These are phyloP conservation scores for Tenthredo livida DNA, from an alignment of 2,888 invertebrate genomes.

Conservation along the genomic window DNA sequence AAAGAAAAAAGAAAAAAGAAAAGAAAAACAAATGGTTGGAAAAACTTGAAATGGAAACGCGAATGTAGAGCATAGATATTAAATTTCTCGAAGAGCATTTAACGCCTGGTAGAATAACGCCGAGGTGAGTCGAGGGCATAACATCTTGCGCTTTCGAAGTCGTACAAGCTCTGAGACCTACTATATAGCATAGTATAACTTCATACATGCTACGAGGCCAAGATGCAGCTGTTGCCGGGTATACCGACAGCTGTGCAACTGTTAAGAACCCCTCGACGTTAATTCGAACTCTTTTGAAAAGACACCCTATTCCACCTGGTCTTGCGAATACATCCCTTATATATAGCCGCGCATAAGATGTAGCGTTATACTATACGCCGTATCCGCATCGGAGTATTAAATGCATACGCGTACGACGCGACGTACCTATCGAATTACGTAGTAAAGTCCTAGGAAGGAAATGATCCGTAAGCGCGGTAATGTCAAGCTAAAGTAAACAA, in stretches of 20 bases:
- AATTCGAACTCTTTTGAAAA: conserved; percentile 66
- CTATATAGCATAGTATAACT: neutral
- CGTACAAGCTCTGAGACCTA: conserved; percentile 1
- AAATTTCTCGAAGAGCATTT: conserved; percentile 28
- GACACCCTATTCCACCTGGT: conserved; percentile 65
- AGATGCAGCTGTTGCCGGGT: conserved; percentile 70
- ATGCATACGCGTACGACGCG: neutral
- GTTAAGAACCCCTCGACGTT: conserved; percentile 66
- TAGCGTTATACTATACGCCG: neutral
- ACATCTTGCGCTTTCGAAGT: conserved; percentile 33
- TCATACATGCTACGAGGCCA: conserved; percentile 44
- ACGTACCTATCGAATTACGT: neutral
- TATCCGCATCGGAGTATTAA: neutral
- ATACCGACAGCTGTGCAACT: conserved; percentile 68
- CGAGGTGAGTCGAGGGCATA: neutral
- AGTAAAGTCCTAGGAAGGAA: neutral
- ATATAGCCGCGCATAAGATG: neutral
- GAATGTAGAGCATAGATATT: conserved; percentile 34
- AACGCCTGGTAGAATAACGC: conserved; percentile 16
- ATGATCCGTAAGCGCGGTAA: neutral
- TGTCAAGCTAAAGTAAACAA: neutral
- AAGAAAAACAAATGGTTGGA: neutral
- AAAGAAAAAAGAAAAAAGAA: neutral
- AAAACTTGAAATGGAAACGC: neutral
- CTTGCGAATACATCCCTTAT: conserved; percentile 21